A percentile compares a stretch with the other conserved stretches of the same genome.
phyloP scores from a whole-genome alignment of 2,797 vertebrate genomes.

The Acanthurus leucopareius region DNA sequence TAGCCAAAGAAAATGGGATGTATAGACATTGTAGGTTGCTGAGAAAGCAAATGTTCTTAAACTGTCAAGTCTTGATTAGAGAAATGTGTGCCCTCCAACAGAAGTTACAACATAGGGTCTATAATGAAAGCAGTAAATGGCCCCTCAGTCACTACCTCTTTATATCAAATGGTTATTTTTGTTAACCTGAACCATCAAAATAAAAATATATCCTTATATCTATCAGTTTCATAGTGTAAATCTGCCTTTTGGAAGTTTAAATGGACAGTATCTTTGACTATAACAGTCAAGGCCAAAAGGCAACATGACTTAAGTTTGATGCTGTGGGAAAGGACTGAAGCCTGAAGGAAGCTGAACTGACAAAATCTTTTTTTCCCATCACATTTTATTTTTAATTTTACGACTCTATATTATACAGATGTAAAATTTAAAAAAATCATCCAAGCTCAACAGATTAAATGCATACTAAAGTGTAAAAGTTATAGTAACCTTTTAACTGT shows the following conservation, averaged over 20 bases:
- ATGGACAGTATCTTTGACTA: not conserved
- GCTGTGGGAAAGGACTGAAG: not conserved
- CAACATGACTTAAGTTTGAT: not conserved
- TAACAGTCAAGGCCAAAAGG: not conserved
- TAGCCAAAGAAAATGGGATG: constrained; percentile 56
- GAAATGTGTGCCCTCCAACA: constrained; percentile 38
- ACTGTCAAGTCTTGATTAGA: constrained; percentile 57
- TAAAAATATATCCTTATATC: constrained; percentile 4
- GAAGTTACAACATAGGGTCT: constrained; percentile 26
- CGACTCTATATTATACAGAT: no score
- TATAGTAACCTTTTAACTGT: no score
- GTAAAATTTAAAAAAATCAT: no score
- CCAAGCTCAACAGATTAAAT: no score
- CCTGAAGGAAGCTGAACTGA: not conserved
- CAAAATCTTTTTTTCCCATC: no score
- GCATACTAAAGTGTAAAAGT: no score
- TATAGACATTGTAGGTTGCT: constrained; percentile 61
- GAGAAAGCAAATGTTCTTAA: constrained; percentile 67
- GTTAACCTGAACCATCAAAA: not conserved
- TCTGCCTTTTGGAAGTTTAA: constrained; percentile 6
- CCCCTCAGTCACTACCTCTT: constrained; percentile 5
- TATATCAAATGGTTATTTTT: constrained; percentile 14
- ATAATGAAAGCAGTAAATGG: constrained; percentile 30
- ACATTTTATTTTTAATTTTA: no score
- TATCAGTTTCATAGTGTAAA: not conserved